phyloP scores from a whole-genome alignment of 2,888 invertebrate species.

The Monochamus alternatus region DNA sequence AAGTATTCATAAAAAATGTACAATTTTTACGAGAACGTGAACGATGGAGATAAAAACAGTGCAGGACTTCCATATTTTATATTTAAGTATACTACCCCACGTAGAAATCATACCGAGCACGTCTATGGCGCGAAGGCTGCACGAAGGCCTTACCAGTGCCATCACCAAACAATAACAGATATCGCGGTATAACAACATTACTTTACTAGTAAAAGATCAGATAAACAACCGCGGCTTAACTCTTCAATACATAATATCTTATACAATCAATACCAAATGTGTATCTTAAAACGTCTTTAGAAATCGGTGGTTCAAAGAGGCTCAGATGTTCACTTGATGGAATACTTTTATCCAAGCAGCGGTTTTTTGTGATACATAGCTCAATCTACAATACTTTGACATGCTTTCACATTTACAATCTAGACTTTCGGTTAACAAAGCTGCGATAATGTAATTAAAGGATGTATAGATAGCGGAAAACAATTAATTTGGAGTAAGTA shows the following conservation, averaged over 20 bases:
- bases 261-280: conserved; percentile 56
- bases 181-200: conserved; percentile 60
- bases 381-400: conserved; percentile 9
- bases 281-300: conserved; percentile 68
- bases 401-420: not conserved
- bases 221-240: conserved; percentile 59
- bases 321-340: conserved; percentile 55
- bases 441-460: not conserved
- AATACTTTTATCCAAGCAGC: conserved; percentile 29
- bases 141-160: conserved; percentile 45
- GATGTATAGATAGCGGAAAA: not conserved
- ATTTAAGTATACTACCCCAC: not conserved
- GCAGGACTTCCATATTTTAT: too few species aligned
- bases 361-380: conserved; percentile 7
- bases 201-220: conserved; percentile 61
- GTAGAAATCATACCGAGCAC: not conserved
- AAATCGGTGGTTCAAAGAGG: conserved; percentile 66
- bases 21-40: too few species aligned
- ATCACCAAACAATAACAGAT: conserved; percentile 58
- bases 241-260: conserved; percentile 53
- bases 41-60: too few species aligned
- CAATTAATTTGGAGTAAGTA: not conserved
- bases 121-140: conserved; percentile 28
- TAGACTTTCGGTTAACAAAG: not conserved
- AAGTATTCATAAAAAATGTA: too few species aligned